These are phyloP conservation scores for Chrysocyon brachyurus DNA, from an alignment of 2,797 vertebrate species.

Conservation along the genomic window DNA sequence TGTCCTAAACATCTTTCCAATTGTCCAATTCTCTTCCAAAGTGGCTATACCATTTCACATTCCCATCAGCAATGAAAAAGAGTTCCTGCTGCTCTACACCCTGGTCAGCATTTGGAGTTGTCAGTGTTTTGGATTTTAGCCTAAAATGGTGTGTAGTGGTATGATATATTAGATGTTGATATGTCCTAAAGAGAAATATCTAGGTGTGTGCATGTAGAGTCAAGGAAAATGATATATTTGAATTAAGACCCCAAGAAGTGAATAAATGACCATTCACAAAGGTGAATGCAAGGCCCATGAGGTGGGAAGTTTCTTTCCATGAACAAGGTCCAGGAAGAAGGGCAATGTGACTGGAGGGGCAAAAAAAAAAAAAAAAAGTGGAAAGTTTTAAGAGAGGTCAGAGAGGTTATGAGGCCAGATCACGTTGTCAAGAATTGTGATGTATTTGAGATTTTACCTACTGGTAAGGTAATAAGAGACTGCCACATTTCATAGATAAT, in stretches of 20 bases:
- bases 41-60: not conserved
- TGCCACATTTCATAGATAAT: not conserved
- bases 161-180: not conserved
- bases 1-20: not conserved
- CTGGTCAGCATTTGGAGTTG: not conserved
- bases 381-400: not conserved
- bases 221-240: not conserved
- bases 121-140: not conserved
- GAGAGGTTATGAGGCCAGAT: not conserved
- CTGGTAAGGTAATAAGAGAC: not conserved
- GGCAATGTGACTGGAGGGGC: not conserved
- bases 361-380: not conserved
- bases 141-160: not conserved
- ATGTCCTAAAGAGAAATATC: not conserved
- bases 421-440: not conserved
- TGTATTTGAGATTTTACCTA: not conserved
- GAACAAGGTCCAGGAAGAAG: not conserved
- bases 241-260: not conserved
- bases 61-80: not conserved
- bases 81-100: not conserved
- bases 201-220: not conserved
- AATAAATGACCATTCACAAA: not conserved
- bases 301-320: not conserved
- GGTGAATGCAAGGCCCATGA: not conserved
- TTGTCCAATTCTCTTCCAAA: not conserved